Evolutionary conservation across 1,140 invertebrate species (phyloP), one percentile per base, ranked within the genome.

Genomic region (Zaprionus tsacasi): DNA sequence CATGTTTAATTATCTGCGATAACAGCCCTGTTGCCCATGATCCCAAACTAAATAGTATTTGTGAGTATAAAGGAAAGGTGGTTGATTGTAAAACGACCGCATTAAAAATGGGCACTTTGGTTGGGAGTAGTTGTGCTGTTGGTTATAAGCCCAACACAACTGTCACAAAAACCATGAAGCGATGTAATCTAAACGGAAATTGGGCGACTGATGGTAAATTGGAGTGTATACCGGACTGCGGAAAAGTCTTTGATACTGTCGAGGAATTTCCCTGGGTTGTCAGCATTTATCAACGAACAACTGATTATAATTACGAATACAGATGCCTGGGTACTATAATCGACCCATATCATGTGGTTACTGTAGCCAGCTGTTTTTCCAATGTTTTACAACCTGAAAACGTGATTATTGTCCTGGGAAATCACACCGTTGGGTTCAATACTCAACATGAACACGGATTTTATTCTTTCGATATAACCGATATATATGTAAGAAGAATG

Each of bases 251-350:
- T 33, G 10, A 17, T 1, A 72, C 67, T 6, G 52, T 58, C 0
- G 15, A 74, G 2, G 55, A 27, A 7, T 6, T 15, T 48, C 82
- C 82, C 4, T 82, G 80, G 78, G 7, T 68, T 2, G 72, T 86
- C 35, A 75, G 68, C 15, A 66, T 85, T 5, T 82, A 66, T 50
- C 6, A 45, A 10, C 27, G 63, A 2, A 10, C 2, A 0, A 0
- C n/a, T 6, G 5, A 5, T 0, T 15, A 6, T 0, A 33, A 7
- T 10, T 72, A 54, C 58, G 11, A 27, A 7, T 64, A 93, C 64
- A 93, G 93, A 36, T 94, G 94, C 63, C 92, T 92, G 2, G 94
- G 93, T 0, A 85, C 93, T 6, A 86, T 86, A 12, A 13, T 86
- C 6, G 35, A 38, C 13, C 66, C 66, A 3, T 38, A 8, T n/a